Evolutionary conservation across 2,888 invertebrate genomes (phyloP).

Genomic region (Drosophila anomelani): DNA sequence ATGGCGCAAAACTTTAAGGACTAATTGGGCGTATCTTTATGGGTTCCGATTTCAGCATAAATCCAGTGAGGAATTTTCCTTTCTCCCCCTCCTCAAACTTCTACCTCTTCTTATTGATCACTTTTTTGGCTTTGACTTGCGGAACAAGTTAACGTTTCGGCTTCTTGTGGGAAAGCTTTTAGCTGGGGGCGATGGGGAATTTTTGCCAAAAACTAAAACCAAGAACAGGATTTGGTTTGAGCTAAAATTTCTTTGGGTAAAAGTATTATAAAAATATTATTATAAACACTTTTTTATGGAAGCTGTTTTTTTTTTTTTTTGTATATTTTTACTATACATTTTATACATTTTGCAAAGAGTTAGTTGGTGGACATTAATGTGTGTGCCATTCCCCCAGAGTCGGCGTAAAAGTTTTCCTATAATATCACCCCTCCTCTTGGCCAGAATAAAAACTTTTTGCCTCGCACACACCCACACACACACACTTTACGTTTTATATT

Average conservation of each 20-base stretch:
- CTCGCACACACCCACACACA: conserved; percentile 13
- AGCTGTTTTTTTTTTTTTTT: background rate
- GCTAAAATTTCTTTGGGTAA: background rate
- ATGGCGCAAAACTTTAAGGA: conserved; percentile 46
- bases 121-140: conserved; percentile 15
- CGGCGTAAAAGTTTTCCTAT: conserved; percentile 25
- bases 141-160: conserved; percentile 7
- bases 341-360: background rate
- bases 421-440: conserved; percentile 5
- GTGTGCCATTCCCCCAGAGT: background rate
- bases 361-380: conserved; percentile 3
- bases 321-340: background rate
- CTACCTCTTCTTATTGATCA: conserved; percentile 8
- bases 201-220: background rate
- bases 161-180: background rate
- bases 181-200: background rate
- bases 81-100: background rate
- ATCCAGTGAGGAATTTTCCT: conserved; percentile 8
- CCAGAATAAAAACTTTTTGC: conserved; percentile 26
- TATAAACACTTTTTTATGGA: background rate
- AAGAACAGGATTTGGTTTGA: background rate
- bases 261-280: background rate
- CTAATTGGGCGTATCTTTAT: conserved; percentile 48
- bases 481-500: conserved; percentile 55
- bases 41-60: conserved; percentile 40